Evolutionary conservation across 2,113 vertebrate species (phyloP).

Genomic region (Clarias gariepinus): DNA sequence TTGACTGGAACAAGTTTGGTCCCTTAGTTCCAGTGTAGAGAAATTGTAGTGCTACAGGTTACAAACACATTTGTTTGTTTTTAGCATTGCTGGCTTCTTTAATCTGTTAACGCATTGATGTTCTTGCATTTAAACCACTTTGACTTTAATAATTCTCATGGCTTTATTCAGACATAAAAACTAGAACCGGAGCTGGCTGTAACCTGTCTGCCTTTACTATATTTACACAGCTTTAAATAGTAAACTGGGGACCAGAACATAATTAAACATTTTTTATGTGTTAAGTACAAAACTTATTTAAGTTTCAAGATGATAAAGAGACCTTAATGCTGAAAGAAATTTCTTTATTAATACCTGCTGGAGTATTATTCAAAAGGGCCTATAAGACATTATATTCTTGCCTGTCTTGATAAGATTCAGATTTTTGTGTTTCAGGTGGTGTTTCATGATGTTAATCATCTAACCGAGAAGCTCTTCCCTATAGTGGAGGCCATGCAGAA

Average conservation of each 20-base stretch:
- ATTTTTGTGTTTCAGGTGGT: conserved; percentile 75
- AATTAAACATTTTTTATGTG: neutral
- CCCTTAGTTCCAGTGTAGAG: too few species aligned
- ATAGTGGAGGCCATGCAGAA: conserved; percentile 94
- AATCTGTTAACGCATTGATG: too few species aligned
- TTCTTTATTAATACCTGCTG: too few species aligned
- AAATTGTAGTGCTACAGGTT: too few species aligned
- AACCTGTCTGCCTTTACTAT: neutral
- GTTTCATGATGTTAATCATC: conserved; percentile 84
- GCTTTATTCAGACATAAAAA: too few species aligned
- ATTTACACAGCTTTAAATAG: neutral
- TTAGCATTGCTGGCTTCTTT: too few species aligned
- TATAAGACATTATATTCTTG: neutral
- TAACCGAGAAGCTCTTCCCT: conserved; percentile 89
- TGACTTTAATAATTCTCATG: too few species aligned
- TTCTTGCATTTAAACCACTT: too few species aligned
- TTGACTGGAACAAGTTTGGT: too few species aligned
- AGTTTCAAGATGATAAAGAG: neutral
- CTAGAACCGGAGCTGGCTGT: neutral
- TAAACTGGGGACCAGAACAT: neutral
- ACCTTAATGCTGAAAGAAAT: neutral
- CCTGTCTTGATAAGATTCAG: conserved; percentile 2
- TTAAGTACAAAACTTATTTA: neutral
- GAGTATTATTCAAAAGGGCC: neutral
- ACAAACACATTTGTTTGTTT: too few species aligned